Evolutionary conservation across 2,797 vertebrate species (phyloP).

Genomic region (Mareca strepera): DNA sequence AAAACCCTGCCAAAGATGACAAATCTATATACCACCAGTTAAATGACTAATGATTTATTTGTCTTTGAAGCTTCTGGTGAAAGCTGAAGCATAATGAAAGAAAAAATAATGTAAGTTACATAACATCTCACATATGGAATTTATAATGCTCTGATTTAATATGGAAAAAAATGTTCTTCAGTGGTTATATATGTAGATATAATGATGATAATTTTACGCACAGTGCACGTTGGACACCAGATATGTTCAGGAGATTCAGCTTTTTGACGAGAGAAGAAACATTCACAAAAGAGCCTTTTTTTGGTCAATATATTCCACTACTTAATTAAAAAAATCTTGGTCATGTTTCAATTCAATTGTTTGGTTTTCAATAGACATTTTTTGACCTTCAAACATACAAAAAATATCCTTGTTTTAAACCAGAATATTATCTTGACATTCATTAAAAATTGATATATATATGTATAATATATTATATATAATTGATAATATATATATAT

Average conservation of each 20-base stretch:
- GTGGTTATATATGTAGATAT: neutral
- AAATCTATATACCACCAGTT: neutral
- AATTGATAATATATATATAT: too few relatives aligned
- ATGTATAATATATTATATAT: too few relatives aligned
- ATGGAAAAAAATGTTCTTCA: neutral
- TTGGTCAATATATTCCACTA: neutral
- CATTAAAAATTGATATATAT: too few relatives aligned
- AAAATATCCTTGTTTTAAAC: neutral
- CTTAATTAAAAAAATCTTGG: neutral
- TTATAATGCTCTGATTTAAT: neutral
- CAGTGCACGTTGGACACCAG: too few relatives aligned
- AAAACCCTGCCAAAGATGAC: neutral
- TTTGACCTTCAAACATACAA: neutral
- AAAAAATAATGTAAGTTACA: constrained; percentile 17
- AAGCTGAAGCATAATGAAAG: constrained; percentile 8
- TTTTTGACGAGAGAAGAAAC: neutral
- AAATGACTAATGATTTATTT: constrained; percentile 33
- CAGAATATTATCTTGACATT: neutral
- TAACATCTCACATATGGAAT: constrained; percentile 5
- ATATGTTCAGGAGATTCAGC: neutral
- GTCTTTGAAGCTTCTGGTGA: constrained; percentile 33
- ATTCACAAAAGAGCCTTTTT: neutral
- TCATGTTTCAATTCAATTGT: neutral
- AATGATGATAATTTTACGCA: neutral
- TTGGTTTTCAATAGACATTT: neutral